A percentile compares a stretch with the other conserved stretches of the same genome.
Evolutionary conservation across 2,113 vertebrate genomes (phyloP).

Genomic region (Chroicocephalus ridibundus): DNA sequence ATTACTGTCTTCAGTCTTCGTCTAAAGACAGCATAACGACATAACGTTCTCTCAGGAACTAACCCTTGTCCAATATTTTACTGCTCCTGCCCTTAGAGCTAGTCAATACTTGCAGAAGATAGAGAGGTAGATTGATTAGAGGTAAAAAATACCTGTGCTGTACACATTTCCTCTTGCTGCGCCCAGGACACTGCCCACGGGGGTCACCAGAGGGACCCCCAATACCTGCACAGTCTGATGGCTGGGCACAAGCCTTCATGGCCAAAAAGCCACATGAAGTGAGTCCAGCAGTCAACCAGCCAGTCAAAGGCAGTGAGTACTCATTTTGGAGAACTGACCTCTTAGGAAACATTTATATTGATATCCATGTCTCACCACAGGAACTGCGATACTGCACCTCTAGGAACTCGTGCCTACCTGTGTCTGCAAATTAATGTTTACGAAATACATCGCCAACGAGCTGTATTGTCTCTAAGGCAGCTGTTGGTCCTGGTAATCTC

Average conservation of each 20-base stretch:
- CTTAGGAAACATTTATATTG: neutral
- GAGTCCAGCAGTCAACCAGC: rapidly evolving
- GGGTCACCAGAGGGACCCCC: neutral
- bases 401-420: rapidly evolving
- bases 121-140: neutral
- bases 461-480: neutral
- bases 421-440: rapidly evolving
- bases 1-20: constrained; percentile 57
- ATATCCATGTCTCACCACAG: neutral
- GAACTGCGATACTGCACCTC: neutral
- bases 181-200: neutral
- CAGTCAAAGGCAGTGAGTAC: neutral
- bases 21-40: constrained; percentile 22
- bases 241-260: rapidly evolving
- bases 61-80: constrained; percentile 56
- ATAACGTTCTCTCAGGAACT: constrained; percentile 38
- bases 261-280: rapidly evolving
- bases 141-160: neutral
- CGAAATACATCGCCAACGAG: neutral
- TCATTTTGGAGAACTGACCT: neutral
- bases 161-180: neutral
- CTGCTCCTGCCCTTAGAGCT: constrained; percentile 16
- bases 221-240: rapidly evolving
- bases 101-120: constrained; percentile 23
- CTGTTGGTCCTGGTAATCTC: rapidly evolving